Evolutionary conservation across 2,888 invertebrate species (phyloP), one percentile per base, ranked within the genome.

Genomic region (Trichopria drosophilae): DNA sequence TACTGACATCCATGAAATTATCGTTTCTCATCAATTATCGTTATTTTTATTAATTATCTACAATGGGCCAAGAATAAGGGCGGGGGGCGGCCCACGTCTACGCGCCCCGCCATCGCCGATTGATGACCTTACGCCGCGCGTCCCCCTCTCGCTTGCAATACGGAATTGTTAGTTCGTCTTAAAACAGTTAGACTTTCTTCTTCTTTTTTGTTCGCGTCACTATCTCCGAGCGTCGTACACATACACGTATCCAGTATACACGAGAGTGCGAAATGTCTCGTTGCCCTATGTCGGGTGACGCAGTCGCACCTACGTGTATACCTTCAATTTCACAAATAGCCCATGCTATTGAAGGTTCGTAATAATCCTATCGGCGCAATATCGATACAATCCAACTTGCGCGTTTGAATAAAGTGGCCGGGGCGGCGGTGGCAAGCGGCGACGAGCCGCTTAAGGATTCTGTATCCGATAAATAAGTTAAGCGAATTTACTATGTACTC

Each of bases 81-180:
- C 73, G 69, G 71, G 73, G 70, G 71, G 73, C 72, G 71, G 75
- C 75, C 75, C 75, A 74, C 58, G 73, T 73, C 75, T 75, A 75
- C 75, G 67, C 71, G 68, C 71, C 75, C 75, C 73, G 75, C 73
- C 72, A 68, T 73, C 75, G 72, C 69, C 73, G 74, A 73, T 60
- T 62, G 62, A 65, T 69, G 63, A 63, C 66, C 58, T 66, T 69
- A 67, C 66, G 71, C 67, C 72, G 74, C 75, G 72, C 73, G 73
- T 73, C 71, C 69, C 62, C 64, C 53, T 58, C 67, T 66, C 62
- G 61, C 55, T 65, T 62, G 54, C 53, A 16, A 36, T 13, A 41
- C 16, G 28, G n/a, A 24, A 31, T 36, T 29, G 29, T 19, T 16
- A 41, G 6, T 29, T 41, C 22, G 29, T 31, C 31, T 28, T 41